Percentiles rank a stretch among this genome's conserved stretches.
phyloP scores from a whole-genome alignment of 2,797 vertebrate species.

The Mormyrops boulengeri region DNA sequence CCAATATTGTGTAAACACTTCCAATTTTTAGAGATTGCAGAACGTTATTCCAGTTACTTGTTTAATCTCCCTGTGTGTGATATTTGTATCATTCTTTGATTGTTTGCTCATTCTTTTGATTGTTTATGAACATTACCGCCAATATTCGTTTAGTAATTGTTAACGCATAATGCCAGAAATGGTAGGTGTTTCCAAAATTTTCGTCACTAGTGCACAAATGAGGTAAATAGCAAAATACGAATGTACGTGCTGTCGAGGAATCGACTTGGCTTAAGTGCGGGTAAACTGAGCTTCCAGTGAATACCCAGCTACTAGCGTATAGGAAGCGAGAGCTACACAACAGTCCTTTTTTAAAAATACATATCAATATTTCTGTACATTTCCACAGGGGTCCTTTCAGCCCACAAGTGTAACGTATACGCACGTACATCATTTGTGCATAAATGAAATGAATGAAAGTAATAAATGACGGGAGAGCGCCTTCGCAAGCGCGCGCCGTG shows the following conservation, averaged over 20 bases:
- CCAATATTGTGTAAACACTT: neutral
- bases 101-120: neutral
- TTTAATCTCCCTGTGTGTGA: neutral
- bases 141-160: neutral
- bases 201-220: neutral
- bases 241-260: neutral
- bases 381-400: neutral
- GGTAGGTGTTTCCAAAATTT: neutral
- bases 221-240: neutral
- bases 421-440: neutral
- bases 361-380: neutral
- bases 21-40: neutral
- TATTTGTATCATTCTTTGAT: neutral
- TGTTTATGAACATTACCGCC: neutral
- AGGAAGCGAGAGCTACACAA: neutral
- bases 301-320: neutral
- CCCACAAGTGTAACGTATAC: neutral
- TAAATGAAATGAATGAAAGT: neutral
- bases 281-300: neutral
- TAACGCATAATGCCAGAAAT: neutral
- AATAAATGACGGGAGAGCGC: slow-evolving; percentile 22
- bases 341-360: neutral
- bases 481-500: neutral
- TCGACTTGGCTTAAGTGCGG: neutral
- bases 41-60: neutral